Base-by-base conservation (phyloP, 2,797 vertebrate species). In the Hephaestus fuliginosus region DNA sequence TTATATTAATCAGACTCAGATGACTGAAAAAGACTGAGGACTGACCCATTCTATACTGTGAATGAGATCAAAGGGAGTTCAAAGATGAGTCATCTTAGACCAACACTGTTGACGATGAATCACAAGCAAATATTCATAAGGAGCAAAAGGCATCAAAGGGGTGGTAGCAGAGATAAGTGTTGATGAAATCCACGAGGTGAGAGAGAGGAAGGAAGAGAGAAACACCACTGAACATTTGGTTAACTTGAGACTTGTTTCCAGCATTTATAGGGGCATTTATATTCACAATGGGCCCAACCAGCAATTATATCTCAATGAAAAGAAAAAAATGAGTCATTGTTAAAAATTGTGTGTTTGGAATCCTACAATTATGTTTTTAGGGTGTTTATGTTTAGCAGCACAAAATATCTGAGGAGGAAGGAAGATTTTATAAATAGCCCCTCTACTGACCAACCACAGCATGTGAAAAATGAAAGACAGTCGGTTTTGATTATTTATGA, bases 11-110 rank as follows among this genome's bases (percentile, higher is more conserved):
- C 73, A 75, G 82, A 82, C 70, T 85, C 30, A 52, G 81, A 61
- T 65, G 74, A 79, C 3, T 68, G 80, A 82, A 85, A 76, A 67
- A 67, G 72, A 71, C 15, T 68, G 39, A 74, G 55, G 56, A 74
- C 77, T 77, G 85, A 88, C 70, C 77, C 11, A 6, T 44, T 76
- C 68, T 68, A 5, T 74, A 82, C 78, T 75, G 62, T 65, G 70
- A 79, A 83, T 82, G 75, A 84, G 81, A 90, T 90, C 85, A 89
- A 88, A 90, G 71, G 61, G 30, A 48, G 80, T 83, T 89, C 74
- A 90, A 72, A 85, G 77, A 85, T 64, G 48, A 86, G 78, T 70
- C 48, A 22, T 82, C 67, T 69, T 57, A 77, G 20, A 66, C 22
- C 73, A 67, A 61, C 22, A n/a, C 30, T 3, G 73, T 0, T 7